Percentiles rank a stretch among this genome's conserved stretches.
Evolutionary conservation across 2,888 invertebrate species (phyloP).

Genomic region (Cosmopolites sordidus): DNA sequence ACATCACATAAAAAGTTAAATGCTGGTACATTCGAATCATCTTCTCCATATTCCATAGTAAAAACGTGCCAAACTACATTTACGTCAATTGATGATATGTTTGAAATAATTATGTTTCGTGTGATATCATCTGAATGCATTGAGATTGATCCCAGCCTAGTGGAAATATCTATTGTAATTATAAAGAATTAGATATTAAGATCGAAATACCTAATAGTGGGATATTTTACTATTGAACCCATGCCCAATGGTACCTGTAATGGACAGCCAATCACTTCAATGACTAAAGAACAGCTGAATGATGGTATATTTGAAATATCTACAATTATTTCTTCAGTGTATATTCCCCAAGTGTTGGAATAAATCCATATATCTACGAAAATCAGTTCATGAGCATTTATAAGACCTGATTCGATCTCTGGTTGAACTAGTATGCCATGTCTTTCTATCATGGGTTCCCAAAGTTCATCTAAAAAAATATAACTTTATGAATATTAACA

Average conservation of each 20-base stretch:
- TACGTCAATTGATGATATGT: constrained; percentile 32
- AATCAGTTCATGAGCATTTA: constrained; percentile 36
- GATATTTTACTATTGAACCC: constrained; percentile 35
- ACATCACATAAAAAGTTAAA: constrained; percentile 20
- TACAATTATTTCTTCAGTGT: constrained; percentile 46
- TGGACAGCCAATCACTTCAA: constrained; percentile 45
- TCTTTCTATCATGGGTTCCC: constrained; percentile 36
- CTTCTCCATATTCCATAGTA: not conserved
- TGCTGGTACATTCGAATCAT: not conserved
- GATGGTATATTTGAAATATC: constrained; percentile 42
- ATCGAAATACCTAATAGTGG: constrained; percentile 38
- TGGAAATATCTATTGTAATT: constrained; percentile 1
- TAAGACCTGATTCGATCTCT: constrained; percentile 31
- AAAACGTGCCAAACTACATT: constrained; percentile 34
- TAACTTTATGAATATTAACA: too few relatives aligned
- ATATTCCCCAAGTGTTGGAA: constrained; percentile 50
- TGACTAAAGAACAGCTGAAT: constrained; percentile 42
- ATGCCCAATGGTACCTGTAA: constrained; percentile 44
- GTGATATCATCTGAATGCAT: constrained; percentile 23
- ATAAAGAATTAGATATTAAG: too few relatives aligned
- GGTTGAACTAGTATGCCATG: constrained; percentile 44
- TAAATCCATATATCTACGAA: constrained; percentile 45
- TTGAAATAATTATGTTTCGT: constrained; percentile 30
- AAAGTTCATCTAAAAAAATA: constrained; percentile 33
- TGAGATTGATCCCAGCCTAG: constrained; percentile 32